Percentiles rank a stretch among this genome's conserved stretches.
These are phyloP conservation scores for Andrena bicolor DNA, from an alignment of 2,888 invertebrate genomes.

Conservation along the genomic window DNA sequence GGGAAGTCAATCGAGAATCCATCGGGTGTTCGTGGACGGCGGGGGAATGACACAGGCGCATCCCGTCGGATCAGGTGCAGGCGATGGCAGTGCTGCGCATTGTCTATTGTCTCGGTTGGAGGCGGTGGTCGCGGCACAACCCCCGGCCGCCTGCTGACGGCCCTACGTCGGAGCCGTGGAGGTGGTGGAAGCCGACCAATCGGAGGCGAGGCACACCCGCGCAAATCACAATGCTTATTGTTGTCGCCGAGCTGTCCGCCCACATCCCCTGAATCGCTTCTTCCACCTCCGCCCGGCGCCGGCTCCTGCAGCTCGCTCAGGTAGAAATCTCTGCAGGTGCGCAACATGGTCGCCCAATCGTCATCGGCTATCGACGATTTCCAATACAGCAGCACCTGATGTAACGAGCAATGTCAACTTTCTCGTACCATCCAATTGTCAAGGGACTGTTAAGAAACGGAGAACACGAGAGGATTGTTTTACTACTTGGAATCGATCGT, in stretches of 20 bases:
- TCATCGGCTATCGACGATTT: background rate
- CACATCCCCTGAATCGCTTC: constrained; percentile 76
- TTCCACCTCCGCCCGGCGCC: constrained; percentile 64
- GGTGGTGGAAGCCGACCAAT: constrained; percentile 81
- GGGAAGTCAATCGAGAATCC: constrained; percentile 19
- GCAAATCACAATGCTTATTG: constrained; percentile 85
- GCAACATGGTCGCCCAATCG: constrained; percentile 11
- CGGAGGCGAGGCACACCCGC: constrained; percentile 80
- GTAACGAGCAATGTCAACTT: too few relatives aligned
- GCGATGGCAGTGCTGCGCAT: constrained; percentile 72
- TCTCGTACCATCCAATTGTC: too few relatives aligned
- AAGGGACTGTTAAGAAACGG: background rate
- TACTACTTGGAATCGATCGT: background rate
- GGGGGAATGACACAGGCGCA: constrained; percentile 14
- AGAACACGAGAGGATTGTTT: background rate
- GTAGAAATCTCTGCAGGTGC: constrained; percentile 65
- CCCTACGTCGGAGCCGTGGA: constrained; percentile 75
- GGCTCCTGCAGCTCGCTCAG: constrained; percentile 56
- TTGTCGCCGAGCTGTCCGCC: constrained; percentile 83
- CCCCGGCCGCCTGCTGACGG: constrained; percentile 76
- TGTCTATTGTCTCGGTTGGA: constrained; percentile 81
- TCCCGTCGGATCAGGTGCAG: constrained; percentile 47
- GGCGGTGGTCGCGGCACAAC: constrained; percentile 78
- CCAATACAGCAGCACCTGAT: background rate
- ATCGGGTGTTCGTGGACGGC: constrained; percentile 1